phyloP scores from a whole-genome alignment of 2,113 vertebrate genomes.

The Poeciliopsis retropinna region DNA sequence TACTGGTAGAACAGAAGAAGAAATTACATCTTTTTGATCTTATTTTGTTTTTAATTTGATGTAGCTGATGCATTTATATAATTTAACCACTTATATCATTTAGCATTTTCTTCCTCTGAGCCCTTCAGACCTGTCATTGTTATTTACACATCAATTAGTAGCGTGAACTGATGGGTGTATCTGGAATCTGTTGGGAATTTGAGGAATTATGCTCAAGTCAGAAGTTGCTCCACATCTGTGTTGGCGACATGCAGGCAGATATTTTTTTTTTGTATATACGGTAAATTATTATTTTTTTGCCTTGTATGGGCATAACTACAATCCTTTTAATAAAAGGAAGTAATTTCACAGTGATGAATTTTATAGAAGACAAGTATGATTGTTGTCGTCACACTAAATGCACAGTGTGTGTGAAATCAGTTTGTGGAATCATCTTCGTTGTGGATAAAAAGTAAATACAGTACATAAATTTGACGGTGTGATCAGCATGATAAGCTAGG shows the following conservation, averaged over 20 bases:
- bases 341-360: slow-evolving; percentile 6
- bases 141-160: not conserved
- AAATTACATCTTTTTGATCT: slow-evolving; percentile 8
- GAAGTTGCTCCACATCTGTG: not conserved
- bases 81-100: slow-evolving; percentile 7
- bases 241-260: not conserved
- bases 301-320: not conserved
- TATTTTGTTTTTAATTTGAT: slow-evolving; percentile 2
- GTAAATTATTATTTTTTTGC: slow-evolving; percentile 1
- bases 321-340: not conserved
- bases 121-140: not conserved
- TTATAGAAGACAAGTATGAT: not conserved
- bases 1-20: slow-evolving; percentile 3
- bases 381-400: not conserved
- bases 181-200: not conserved
- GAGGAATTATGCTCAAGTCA: not conserved
- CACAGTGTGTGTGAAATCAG: not conserved
- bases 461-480: not conserved
- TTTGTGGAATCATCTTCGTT: not conserved
- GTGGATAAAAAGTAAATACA: not conserved
- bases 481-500: slow-evolving; percentile 44
- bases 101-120: slow-evolving; percentile 34
- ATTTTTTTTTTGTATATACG: not conserved
- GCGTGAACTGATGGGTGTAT: not conserved
- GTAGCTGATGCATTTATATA: slow-evolving; percentile 13